A percentile compares a stretch with the other conserved stretches of the same genome.
phyloP scores from a whole-genome alignment of 2,888 invertebrate species.

The Cheilosia vulpina region DNA sequence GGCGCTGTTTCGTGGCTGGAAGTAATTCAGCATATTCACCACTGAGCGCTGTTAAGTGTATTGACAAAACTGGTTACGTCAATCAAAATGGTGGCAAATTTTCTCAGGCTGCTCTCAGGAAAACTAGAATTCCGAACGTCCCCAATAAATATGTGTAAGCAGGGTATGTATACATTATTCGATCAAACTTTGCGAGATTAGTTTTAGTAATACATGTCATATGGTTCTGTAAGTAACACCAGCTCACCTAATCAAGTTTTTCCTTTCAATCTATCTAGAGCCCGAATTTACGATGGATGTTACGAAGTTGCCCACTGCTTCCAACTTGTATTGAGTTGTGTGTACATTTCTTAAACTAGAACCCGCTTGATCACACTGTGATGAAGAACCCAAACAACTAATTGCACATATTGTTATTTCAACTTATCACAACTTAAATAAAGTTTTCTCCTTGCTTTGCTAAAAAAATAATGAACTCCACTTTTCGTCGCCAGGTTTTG shows the following conservation, averaged over 20 bases:
- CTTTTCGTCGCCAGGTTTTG: neutral
- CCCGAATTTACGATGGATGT: neutral
- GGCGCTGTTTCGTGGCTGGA: no score
- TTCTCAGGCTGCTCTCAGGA: no score
- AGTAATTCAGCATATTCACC: no score
- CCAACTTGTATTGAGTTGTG: no score
- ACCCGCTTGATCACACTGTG: conserved; percentile 3
- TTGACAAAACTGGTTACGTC: no score
- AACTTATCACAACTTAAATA: conserved; percentile 33
- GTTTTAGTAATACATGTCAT: neutral
- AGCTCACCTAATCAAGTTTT: neutral
- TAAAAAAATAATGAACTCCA: neutral
- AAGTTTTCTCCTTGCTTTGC: neutral
- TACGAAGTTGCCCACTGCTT: no score
- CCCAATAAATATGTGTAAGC: no score
- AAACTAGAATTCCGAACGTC: no score
- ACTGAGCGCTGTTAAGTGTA: no score
- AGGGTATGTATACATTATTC: neutral
- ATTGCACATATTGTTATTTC: conserved; percentile 16
- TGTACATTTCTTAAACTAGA: neutral
- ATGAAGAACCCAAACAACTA: neutral
- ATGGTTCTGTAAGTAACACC: neutral
- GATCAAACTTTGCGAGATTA: neutral
- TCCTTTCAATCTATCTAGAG: neutral
- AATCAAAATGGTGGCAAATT: no score